phyloP scores from a whole-genome alignment of 2,797 vertebrate species.

The Melanotaenia boesemani region DNA sequence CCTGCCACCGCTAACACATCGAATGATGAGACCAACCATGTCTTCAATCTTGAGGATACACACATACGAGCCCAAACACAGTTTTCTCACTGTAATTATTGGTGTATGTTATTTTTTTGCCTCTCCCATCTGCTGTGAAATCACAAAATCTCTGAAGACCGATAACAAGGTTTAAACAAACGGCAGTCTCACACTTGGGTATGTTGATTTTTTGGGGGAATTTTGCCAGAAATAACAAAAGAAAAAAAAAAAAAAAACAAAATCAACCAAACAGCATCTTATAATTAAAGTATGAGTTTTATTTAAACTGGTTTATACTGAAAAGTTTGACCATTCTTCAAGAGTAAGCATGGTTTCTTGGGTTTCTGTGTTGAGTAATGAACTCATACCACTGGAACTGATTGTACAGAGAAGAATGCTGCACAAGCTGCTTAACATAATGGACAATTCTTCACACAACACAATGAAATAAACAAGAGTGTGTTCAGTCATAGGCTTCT shows the following conservation, averaged over 20 bases:
- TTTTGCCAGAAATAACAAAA: slow-evolving; percentile 11
- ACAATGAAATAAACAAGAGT: no score
- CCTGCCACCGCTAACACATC: slow-evolving; percentile 63
- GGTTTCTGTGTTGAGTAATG: no score
- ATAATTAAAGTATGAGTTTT: slow-evolving; percentile 36
- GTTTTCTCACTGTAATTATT: slow-evolving; percentile 62
- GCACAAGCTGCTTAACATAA: no score
- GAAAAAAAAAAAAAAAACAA: slow-evolving; percentile 8
- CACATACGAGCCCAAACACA: slow-evolving; percentile 32
- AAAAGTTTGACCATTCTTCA: slow-evolving; percentile 4
- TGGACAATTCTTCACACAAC: no score
- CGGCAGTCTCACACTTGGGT: slow-evolving; percentile 33
- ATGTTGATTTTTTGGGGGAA: slow-evolving; percentile 51
- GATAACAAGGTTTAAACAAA: slow-evolving; percentile 66
- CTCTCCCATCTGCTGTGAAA: slow-evolving; percentile 68
- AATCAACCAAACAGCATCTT: slow-evolving; percentile 25
- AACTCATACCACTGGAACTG: no score
- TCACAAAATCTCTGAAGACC: slow-evolving; percentile 61
- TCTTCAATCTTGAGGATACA: slow-evolving; percentile 40
- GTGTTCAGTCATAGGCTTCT: no score
- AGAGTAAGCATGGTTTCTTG: slow-evolving; percentile 16
- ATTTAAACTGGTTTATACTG: background rate
- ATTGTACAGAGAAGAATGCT: no score
- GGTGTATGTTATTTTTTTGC: slow-evolving; percentile 48
- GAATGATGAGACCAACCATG: slow-evolving; percentile 56